phyloP scores from a whole-genome alignment of 1,140 invertebrate genomes.

The Diabrotica undecimpunctata region DNA sequence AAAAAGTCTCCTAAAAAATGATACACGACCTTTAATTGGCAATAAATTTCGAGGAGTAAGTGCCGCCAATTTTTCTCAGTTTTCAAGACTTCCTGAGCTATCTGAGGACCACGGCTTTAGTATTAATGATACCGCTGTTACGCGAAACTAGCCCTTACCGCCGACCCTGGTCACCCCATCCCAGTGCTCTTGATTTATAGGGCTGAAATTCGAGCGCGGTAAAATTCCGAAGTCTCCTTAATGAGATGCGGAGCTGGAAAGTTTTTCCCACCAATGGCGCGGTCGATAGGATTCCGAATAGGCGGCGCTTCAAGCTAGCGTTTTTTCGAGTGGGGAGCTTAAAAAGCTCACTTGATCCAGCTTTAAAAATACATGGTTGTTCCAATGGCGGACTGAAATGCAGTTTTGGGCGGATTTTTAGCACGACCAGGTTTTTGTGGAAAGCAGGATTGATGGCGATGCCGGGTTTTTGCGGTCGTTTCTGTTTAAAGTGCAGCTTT shows the following conservation, averaged over 20 bases:
- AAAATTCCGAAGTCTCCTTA: conserved; percentile 47
- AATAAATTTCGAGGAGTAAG: conserved; percentile 36
- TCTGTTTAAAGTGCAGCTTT: conserved; percentile 40
- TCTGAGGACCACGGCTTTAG: conserved; percentile 37
- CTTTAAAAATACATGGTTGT: conserved; percentile 47
- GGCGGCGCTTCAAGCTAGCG: conserved; percentile 29
- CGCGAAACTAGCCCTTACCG: conserved; percentile 30
- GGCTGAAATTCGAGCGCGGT: conserved; percentile 41
- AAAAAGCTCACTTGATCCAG: conserved; percentile 41
- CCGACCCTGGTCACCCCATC: conserved; percentile 23
- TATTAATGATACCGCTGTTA: conserved; percentile 38
- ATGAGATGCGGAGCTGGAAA: conserved; percentile 45
- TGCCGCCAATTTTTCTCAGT: conserved; percentile 39
- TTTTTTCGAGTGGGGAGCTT: conserved; percentile 43
- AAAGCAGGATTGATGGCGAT: conserved; percentile 39
- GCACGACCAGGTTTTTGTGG: conserved; percentile 34
- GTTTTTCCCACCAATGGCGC: conserved; percentile 46
- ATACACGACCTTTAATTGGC: conserved; percentile 31
- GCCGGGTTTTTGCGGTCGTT: conserved; percentile 38
- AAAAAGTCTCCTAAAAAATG: conserved; percentile 26
- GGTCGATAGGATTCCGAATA: conserved; percentile 26
- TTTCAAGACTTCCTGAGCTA: conserved; percentile 34
- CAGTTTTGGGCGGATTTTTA: conserved; percentile 41
- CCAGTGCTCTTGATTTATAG: conserved; percentile 43
- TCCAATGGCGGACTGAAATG: conserved; percentile 45